Evolutionary conservation across 2,888 invertebrate species (phyloP), one percentile per base, ranked within the genome.

Genomic region (Cephus pygmeus): DNA sequence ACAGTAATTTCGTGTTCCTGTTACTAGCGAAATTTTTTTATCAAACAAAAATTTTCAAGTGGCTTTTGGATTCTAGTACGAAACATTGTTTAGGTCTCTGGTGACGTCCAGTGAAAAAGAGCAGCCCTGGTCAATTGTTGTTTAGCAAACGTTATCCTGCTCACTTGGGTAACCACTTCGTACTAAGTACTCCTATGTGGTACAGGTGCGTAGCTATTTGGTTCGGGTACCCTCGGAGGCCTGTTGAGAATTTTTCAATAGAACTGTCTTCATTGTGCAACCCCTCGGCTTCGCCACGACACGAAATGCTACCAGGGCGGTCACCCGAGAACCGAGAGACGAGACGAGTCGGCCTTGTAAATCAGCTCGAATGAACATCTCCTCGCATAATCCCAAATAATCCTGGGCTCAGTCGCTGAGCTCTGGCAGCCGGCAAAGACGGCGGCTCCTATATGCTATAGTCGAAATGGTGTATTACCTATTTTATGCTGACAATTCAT

Each of bases 361-460:
- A 89, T 90, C 88, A 88, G 87, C 88, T 87, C 87, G 88, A 86
- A 89, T 87, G 88, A 90, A 86, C 88, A 88, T 88, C 56, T 56
- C 87, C 85, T 85, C 87, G 85, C 84, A 87, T 89, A 89, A 90
- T 90, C 90, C 83, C 81, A 80, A 85, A 83, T 90, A 90, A 90
- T 90, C 89, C 87, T 73, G 77, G 84, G 87, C 86, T 87, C 87
- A 85, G 85, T 83, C 80, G 82, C 81, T 86, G 88, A 87, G 87
- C 83, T 84, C 78, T 80, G 83, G 83, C 89, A 88, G 89, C 89
- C 89, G 89, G 88, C 86, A 83, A 84, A 85, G 80, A 74, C 74
- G 74, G 74, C 71, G 71, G 71, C 71, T 71, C 6, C 31, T 69
- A 33, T 34, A 71, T 12, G 71, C 71, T 71, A 56, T 56, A 56